A percentile compares a stretch with the other conserved stretches of the same genome.
Conservation (phyloP, 2,113 vertebrate genomes). For the Melanocharis versteri region DNA sequence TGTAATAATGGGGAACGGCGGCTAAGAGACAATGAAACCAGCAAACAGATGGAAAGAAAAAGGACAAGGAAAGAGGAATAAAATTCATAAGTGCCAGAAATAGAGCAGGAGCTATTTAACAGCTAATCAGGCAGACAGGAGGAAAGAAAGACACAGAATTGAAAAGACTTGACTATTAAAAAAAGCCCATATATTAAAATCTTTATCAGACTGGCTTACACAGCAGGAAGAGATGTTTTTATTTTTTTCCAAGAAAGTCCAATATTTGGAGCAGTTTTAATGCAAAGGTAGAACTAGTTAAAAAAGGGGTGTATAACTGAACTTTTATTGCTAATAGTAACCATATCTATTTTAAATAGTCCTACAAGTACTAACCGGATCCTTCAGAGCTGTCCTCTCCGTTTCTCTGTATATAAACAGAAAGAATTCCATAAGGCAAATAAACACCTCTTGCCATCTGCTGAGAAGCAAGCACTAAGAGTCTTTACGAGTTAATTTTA, state of each 20-base stretch:
- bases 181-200: not conserved
- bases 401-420: constrained; percentile 8
- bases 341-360: not conserved
- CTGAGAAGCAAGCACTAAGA: constrained; percentile 5
- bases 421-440: constrained; percentile 41
- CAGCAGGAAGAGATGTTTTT: not conserved
- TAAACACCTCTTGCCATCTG: constrained; percentile 60
- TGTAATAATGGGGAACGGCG: constrained; percentile 28
- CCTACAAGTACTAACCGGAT: not conserved
- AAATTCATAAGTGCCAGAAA: constrained; percentile 38
- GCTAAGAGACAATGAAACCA: constrained; percentile 40
- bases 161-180: not conserved
- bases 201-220: not conserved
- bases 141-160: not conserved
- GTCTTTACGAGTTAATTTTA: constrained; percentile 33
- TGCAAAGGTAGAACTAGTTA: not conserved
- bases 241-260: not conserved
- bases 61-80: constrained; percentile 14
- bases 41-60: constrained; percentile 34
- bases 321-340: not conserved
- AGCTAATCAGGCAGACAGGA: not conserved
- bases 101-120: not conserved
- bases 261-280: not conserved
- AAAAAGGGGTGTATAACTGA: not conserved
- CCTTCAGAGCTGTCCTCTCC: not conserved